A percentile compares a stretch with the other conserved stretches of the same genome.
Conservation (phyloP, 2,797 vertebrate species). For the Phataginus tetradactyla region DNA sequence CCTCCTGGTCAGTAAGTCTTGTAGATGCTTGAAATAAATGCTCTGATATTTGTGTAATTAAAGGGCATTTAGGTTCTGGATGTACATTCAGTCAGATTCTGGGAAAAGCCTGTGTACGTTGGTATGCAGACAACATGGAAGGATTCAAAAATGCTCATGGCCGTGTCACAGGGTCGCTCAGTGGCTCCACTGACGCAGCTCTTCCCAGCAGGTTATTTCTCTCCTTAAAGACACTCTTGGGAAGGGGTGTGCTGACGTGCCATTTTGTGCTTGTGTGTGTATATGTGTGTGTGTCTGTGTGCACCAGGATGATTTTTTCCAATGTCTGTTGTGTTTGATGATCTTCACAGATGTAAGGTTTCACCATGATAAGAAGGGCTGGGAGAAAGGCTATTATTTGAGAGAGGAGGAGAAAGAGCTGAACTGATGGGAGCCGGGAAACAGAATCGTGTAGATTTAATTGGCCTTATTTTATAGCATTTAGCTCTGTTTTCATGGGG, state of each 20-base stretch:
- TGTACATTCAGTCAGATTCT: neutral
- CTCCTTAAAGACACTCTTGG: neutral
- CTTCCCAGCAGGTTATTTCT: neutral
- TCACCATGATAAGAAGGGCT: neutral
- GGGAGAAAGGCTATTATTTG: neutral
- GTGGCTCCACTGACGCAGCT: neutral
- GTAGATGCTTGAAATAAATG: neutral
- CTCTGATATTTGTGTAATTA: neutral
- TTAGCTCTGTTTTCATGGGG: conserved; percentile 24
- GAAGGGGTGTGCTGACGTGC: neutral
- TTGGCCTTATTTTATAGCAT: conserved; percentile 49
- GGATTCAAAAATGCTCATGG: neutral
- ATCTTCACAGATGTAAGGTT: conserved; percentile 42
- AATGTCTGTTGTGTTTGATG: neutral
- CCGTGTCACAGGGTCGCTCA: neutral
- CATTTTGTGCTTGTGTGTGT: neutral
- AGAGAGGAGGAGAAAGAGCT: neutral
- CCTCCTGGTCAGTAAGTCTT: neutral
- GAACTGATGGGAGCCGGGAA: conserved; percentile 37
- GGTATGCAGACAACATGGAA: neutral
- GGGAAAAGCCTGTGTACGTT: neutral
- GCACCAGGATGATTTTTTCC: neutral
- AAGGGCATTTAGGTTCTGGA: neutral
- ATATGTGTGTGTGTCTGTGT: neutral
- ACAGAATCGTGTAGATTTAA: conserved; percentile 56